These are phyloP conservation scores for Mesorhabditis sp. DNA, from an alignment of 2,888 invertebrate species.

Conservation along the genomic window DNA sequence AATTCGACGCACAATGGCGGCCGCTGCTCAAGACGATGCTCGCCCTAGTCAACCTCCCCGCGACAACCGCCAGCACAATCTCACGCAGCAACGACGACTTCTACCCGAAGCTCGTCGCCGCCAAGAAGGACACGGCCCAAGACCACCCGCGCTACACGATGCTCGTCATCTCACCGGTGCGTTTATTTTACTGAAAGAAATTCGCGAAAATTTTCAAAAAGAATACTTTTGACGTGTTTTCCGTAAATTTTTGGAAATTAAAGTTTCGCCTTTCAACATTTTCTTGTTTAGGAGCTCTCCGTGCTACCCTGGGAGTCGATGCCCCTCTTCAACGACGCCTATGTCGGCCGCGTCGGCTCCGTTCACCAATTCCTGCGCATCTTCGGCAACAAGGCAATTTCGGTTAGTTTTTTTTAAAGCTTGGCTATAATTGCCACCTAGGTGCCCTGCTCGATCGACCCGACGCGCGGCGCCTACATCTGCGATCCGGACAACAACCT, in stretches of 20 bases:
- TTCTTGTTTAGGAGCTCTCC: slow-evolving; percentile 16
- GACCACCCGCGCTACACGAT: background rate
- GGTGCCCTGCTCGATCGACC: slow-evolving; percentile 39
- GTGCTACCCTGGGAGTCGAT: slow-evolving; percentile 43
- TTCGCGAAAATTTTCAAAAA: background rate
- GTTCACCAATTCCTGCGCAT: slow-evolving; percentile 32
- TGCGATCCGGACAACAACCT: slow-evolving; percentile 52
- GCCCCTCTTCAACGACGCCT: slow-evolving; percentile 34
- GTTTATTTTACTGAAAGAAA: background rate
- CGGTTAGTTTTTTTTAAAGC: slow-evolving; percentile 1
- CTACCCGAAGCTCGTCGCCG: background rate
- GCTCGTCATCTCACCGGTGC: background rate
- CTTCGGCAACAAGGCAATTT: slow-evolving; percentile 11
- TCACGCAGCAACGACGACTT: background rate
- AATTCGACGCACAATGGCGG: background rate
- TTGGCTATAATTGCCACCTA: slow-evolving; percentile 12
- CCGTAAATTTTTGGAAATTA: background rate
- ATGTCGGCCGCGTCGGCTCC: slow-evolving; percentile 41
- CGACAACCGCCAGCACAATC: background rate
- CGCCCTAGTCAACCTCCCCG: background rate
- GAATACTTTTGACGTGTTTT: background rate
- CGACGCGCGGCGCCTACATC: slow-evolving; percentile 43
- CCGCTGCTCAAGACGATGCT: background rate
- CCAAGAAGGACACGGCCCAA: background rate
- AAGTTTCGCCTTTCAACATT: background rate